Evolutionary conservation across 2,113 vertebrate genomes (phyloP).

Genomic region (Mormyrus lacerda): DNA sequence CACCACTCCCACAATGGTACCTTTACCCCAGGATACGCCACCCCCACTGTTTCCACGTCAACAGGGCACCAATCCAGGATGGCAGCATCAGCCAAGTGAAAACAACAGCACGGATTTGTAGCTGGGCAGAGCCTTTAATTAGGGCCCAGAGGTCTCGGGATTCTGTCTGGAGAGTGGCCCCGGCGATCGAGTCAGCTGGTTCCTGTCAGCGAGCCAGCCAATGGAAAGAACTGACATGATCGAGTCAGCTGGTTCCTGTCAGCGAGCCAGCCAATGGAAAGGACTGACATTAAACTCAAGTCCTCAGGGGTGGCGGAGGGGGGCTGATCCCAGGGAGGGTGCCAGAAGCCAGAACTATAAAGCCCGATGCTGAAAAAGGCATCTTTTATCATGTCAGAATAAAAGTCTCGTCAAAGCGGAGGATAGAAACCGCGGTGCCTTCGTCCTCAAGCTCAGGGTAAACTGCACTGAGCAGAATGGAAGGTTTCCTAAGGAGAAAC

Average conservation of each 20-base stretch:
- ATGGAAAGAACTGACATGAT: background rate
- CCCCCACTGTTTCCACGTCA: background rate
- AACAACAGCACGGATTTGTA: background rate
- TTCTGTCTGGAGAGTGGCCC: background rate
- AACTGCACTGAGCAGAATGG: background rate
- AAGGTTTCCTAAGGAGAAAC: background rate
- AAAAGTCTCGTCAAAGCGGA: background rate
- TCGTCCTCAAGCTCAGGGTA: background rate
- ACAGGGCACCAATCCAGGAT: background rate
- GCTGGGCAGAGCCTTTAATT: slow-evolving; percentile 10
- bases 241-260: slow-evolving; percentile 8
- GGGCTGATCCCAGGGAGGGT: background rate
- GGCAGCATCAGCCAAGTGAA: background rate
- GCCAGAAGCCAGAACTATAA: background rate
- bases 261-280: background rate
- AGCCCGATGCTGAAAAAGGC: background rate
- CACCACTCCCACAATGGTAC: background rate
- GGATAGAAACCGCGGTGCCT: background rate
- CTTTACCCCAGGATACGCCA: background rate
- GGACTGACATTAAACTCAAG: background rate
- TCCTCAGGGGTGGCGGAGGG: background rate
- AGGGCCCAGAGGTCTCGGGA: background rate
- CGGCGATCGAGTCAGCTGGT: background rate
- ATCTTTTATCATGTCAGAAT: background rate
- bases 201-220: background rate